Conservation (phyloP, 2,113 vertebrate genomes). For the Brachyistius frenatus region DNA sequence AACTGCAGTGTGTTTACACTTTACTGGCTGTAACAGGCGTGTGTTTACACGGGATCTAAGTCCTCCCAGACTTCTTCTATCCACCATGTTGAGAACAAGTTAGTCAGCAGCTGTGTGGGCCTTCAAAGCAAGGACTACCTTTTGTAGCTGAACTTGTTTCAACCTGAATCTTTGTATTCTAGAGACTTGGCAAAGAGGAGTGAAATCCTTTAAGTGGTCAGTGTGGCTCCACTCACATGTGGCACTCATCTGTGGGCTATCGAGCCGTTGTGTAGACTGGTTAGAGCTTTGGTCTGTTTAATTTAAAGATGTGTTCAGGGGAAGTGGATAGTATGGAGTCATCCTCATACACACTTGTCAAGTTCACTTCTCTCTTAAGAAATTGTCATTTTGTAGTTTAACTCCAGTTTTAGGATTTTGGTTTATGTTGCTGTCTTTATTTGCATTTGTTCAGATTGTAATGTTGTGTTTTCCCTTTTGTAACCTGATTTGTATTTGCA, state of each 20-base stretch:
- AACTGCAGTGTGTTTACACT: slow-evolving; percentile 63
- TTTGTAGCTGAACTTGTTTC: slow-evolving; percentile 72
- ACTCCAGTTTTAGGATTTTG: background rate
- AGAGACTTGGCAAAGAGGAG: slow-evolving; percentile 71
- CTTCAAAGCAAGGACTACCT: slow-evolving; percentile 73
- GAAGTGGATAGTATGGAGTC: slow-evolving; percentile 43
- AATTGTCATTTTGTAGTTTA: background rate
- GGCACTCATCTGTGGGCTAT: slow-evolving; percentile 79
- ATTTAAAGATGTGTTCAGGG: slow-evolving; percentile 60
- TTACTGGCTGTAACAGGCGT: slow-evolving; percentile 57
- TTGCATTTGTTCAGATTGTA: slow-evolving; percentile 5
- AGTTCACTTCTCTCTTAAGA: background rate
- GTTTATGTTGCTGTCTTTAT: slow-evolving; percentile 1
- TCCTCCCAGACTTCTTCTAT: slow-evolving; percentile 47
- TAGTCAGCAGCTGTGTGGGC: slow-evolving; percentile 74
- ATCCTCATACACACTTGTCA: slow-evolving; percentile 33
- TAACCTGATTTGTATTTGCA: slow-evolving; percentile 1
- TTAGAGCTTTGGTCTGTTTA: slow-evolving; percentile 74
- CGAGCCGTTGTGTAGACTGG: slow-evolving; percentile 71
- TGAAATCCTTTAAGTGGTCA: slow-evolving; percentile 80
- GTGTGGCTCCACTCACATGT: slow-evolving; percentile 75
- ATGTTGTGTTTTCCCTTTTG: slow-evolving; percentile 1
- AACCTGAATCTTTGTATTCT: slow-evolving; percentile 73
- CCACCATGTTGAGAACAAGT: slow-evolving; percentile 56
- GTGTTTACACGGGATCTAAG: slow-evolving; percentile 68